Evolutionary conservation across 2,888 invertebrate genomes (phyloP).

Genomic region (Cryptus armator): DNA sequence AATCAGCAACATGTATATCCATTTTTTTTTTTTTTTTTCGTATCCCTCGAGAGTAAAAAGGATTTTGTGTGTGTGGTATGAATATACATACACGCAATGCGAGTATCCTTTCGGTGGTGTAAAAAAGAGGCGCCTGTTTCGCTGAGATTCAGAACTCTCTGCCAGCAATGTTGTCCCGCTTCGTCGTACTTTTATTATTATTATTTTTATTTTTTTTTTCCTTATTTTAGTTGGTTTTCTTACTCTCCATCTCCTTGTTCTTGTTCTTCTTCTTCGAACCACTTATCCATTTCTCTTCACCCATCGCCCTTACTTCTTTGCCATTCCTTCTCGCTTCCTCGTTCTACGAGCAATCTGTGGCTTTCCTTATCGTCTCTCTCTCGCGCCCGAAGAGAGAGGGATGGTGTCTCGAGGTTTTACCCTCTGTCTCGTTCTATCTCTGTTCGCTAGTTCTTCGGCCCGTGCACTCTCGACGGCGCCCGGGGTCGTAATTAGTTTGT

Average conservation of each 20-base stretch:
- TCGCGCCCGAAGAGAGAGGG: constrained; percentile 23
- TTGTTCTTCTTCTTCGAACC: constrained; percentile 35
- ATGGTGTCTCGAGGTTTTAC: background rate
- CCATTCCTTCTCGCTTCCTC: constrained; percentile 31
- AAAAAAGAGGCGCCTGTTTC: constrained; percentile 60
- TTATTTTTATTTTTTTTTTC: background rate
- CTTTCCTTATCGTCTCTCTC: constrained; percentile 31
- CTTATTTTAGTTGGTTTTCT: constrained; percentile 27
- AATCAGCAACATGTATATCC: constrained; percentile 8
- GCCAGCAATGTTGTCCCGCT: constrained; percentile 52
- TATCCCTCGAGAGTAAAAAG: background rate
- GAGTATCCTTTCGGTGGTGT: constrained; percentile 8
- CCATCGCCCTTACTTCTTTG: constrained; percentile 23
- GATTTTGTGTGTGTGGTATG: background rate
- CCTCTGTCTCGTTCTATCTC: constrained; percentile 56
- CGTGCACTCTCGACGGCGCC: constrained; percentile 79
- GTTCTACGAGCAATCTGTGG: constrained; percentile 56
- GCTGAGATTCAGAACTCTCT: constrained; percentile 57
- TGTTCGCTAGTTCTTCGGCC: constrained; percentile 59
- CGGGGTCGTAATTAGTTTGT: constrained; percentile 81
- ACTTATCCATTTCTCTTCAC: constrained; percentile 53
- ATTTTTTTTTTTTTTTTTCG: constrained; percentile 43
- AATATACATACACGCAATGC: constrained; percentile 34
- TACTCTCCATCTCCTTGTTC: constrained; percentile 9
- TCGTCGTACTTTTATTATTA: constrained; percentile 1